Conservation (phyloP, 2,888 invertebrate genomes). For the Plebejus anna region DNA sequence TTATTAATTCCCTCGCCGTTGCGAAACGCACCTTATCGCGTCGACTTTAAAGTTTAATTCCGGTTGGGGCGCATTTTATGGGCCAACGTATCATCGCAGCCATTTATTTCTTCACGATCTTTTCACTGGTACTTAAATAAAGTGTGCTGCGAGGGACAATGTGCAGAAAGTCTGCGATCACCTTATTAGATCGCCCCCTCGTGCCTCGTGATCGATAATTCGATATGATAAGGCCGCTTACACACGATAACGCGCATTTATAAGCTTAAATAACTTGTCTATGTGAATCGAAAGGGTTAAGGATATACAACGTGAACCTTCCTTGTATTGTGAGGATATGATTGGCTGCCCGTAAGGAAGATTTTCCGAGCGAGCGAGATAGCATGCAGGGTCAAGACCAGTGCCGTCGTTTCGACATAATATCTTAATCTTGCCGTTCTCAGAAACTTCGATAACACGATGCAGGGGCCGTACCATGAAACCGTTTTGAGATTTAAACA, state of each 20-base stretch:
- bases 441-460: too few species aligned
- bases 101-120: constrained; percentile 31
- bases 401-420: too few species aligned
- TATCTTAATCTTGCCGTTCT: too few species aligned
- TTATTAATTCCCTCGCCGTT: not conserved
- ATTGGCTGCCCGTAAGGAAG: too few species aligned
- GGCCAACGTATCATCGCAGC: constrained; percentile 28
- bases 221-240: constrained; percentile 26
- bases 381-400: too few species aligned
- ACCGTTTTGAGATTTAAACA: too few species aligned
- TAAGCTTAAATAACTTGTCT: not conserved
- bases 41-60: constrained; percentile 19
- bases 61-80: constrained; percentile 28
- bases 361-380: too few species aligned
- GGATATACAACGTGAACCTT: not conserved
- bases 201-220: constrained; percentile 29
- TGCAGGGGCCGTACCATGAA: too few species aligned
- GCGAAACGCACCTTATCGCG: not conserved
- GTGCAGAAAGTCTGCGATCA: constrained; percentile 29
- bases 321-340: too few species aligned
- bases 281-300: not conserved
- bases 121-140: constrained; percentile 30
- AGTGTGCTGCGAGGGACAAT: constrained; percentile 30
- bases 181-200: constrained; percentile 31
- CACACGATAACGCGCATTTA: constrained; percentile 19